Evolutionary conservation across 2,113 vertebrate species (phyloP), one percentile per base, ranked within the genome.

Genomic region (Orcinus orca): DNA sequence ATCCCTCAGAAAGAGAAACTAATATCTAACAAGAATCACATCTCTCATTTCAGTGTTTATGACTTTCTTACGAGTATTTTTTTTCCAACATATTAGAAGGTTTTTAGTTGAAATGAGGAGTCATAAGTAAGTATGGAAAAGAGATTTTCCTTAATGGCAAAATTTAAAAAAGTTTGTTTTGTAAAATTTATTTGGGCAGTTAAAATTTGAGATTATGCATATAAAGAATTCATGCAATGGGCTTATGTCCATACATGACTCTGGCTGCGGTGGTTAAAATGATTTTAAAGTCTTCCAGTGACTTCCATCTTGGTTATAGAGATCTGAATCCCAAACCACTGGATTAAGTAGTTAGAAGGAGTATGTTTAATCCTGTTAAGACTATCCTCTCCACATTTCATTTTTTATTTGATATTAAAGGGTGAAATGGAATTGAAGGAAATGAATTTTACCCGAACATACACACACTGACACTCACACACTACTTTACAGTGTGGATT

Each of bases 1-100:
- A 98, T 81, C 90, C 98, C 3, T 98, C 99, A 97, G 99, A 99
- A 98, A 99, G 99, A 95, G 99, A 99, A 99, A 99, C 99, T 29
- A 99, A 99, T 98, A 99, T 99, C 98, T 99, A 99, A 97, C 50
- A 90, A 83, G 53, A 96, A 68, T 1, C 76, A n/a, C 67, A 83
- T 20, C 58, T 97, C 93, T 93, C 68, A 98, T 93, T 74, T 95
- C 90, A 97, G 94, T 90, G 91, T 98, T 98, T 96, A 92, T 98
- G 63, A 98, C 98, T 98, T 70, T 73, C 90, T 94, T 97, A 97
- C 50, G 92, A 97, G 95, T 97, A 94, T 92, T 53, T 96, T 94
- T 97, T 84, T 70, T 44, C 23, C 86, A 97, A 97, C 93, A 79
- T 97, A 96, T 88, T 97, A 76, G 71, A 86, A 98, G 31, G 26